Conservation (phyloP, 2,797 vertebrate species). For the Gymnoscopelus microlampas region DNA sequence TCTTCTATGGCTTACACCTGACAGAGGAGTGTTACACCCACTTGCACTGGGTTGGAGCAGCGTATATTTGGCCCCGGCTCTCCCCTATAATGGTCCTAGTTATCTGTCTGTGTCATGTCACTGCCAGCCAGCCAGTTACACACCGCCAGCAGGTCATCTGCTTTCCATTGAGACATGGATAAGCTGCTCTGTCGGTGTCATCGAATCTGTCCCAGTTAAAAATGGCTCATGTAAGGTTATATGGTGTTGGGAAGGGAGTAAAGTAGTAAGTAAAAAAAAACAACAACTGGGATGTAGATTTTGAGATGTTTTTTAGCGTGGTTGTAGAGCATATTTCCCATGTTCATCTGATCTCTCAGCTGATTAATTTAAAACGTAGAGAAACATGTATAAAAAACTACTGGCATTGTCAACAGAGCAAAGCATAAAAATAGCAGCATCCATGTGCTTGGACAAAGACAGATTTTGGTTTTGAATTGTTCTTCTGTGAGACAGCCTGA, state of each 20-base stretch:
- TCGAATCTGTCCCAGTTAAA: constrained; percentile 28
- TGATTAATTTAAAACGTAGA: constrained; percentile 38
- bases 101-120: constrained; percentile 32
- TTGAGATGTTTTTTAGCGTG: constrained; percentile 22
- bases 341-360: constrained; percentile 17
- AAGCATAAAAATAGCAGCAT: constrained; percentile 27
- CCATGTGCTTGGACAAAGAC: not conserved
- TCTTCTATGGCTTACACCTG: constrained; percentile 35
- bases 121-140: not conserved
- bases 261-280: too few species aligned
- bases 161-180: not conserved
- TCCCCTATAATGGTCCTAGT: constrained; percentile 32
- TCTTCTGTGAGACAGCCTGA: not conserved
- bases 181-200: not conserved
- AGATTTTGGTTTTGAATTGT: not conserved
- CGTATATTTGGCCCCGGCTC: constrained; percentile 19
- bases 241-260: constrained; percentile 17
- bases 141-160: not conserved
- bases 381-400: not conserved
- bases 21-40: constrained; percentile 22
- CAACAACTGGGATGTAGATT: constrained; percentile 1
- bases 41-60: constrained; percentile 27
- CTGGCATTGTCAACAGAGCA: not conserved
- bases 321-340: constrained; percentile 30
- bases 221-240: constrained; percentile 52